phyloP scores from a whole-genome alignment of 2,113 vertebrate genomes.

The Pogona vitticeps region DNA sequence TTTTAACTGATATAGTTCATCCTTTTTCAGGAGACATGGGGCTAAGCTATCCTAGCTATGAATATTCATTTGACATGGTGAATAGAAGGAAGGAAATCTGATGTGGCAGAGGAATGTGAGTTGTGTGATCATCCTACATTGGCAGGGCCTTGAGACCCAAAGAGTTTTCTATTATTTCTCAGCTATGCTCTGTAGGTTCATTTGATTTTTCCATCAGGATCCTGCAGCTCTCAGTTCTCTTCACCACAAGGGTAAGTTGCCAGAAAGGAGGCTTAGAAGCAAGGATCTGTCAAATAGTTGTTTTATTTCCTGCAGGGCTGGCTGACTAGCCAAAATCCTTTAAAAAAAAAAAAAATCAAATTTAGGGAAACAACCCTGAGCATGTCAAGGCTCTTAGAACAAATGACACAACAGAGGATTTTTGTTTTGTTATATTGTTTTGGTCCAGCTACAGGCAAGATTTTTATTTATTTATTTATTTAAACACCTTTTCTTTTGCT shows the following conservation, averaged over 20 bases:
- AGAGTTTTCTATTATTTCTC: conserved; percentile 62
- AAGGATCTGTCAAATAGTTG: conserved; percentile 62
- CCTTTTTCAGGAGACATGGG: neutral
- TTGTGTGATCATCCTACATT: conserved; percentile 36
- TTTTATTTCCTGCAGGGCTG: conserved; percentile 64
- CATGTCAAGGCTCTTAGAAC: conserved; percentile 61
- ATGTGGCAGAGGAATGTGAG: conserved; percentile 25
- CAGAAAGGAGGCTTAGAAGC: conserved; percentile 48
- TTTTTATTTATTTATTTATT: conserved; percentile 73
- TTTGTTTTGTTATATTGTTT: conserved; percentile 45
- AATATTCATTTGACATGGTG: neutral
- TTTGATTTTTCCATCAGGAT: conserved; percentile 71
- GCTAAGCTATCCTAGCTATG: neutral
- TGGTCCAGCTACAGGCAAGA: conserved; percentile 52
- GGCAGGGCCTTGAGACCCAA: conserved; percentile 65
- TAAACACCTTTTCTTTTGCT: conserved; percentile 56
- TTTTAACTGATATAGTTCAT: neutral
- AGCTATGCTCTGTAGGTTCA: conserved; percentile 56
- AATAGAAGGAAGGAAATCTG: conserved; percentile 21
- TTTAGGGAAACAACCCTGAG: conserved; percentile 65
- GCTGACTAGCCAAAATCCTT: conserved; percentile 62
- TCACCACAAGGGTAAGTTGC: conserved; percentile 52
- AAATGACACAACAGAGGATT: conserved; percentile 49
- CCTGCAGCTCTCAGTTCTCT: conserved; percentile 55
- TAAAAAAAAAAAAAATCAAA: conserved; percentile 70